phyloP scores from a whole-genome alignment of 2,888 invertebrate genomes.

The Polietes domitor region DNA sequence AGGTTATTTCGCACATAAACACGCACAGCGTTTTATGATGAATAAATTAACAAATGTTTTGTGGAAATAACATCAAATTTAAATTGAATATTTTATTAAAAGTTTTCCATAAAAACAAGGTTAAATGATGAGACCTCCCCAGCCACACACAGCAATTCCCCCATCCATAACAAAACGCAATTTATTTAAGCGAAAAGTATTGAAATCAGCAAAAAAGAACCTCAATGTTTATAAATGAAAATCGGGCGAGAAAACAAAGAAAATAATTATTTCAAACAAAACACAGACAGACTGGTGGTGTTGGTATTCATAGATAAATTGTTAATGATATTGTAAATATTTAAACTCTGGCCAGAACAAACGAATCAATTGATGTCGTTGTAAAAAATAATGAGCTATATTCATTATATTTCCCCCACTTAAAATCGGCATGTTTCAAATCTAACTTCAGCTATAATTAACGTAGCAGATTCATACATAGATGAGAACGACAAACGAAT shows the following conservation, averaged over 20 bases:
- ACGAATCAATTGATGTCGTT: conserved; percentile 22
- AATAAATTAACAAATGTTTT: conserved; percentile 17
- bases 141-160: background rate
- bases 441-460: no score
- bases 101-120: conserved; percentile 19
- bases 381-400: background rate
- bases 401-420: no score
- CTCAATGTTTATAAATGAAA: conserved; percentile 11
- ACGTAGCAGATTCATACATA: background rate
- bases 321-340: conserved; percentile 28
- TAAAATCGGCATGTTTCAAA: no score
- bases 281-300: background rate
- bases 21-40: background rate
- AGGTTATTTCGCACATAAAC: conserved; percentile 1
- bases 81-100: background rate
- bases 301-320: conserved; percentile 14
- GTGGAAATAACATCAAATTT: conserved; percentile 1
- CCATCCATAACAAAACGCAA: conserved; percentile 5
- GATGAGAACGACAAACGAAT: background rate
- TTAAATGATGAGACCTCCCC: background rate
- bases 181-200: conserved; percentile 4
- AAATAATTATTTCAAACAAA: conserved; percentile 52
- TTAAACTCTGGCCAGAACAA: conserved; percentile 1
- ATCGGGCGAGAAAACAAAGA: conserved; percentile 42
- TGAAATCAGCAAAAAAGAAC: background rate